Evolutionary conservation across 2,888 invertebrate species (phyloP).

Genomic region (Cryptocephalus moraei): DNA sequence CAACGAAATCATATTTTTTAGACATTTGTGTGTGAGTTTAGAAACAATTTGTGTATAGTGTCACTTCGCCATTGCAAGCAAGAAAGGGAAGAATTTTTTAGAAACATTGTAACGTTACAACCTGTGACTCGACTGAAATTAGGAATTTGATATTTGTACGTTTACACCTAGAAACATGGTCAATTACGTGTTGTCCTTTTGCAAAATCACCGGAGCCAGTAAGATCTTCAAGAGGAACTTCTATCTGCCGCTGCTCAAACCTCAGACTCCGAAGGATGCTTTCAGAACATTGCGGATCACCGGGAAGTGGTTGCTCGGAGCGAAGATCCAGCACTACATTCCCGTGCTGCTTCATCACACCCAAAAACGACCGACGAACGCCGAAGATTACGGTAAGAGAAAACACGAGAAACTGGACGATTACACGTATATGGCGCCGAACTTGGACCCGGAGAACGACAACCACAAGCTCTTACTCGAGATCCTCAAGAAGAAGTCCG

Average conservation of each 20-base stretch:
- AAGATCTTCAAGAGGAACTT: constrained; percentile 72
- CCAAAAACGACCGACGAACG: constrained; percentile 32
- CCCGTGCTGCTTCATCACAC: constrained; percentile 53
- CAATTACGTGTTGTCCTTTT: constrained; percentile 46
- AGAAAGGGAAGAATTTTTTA: too few species aligned
- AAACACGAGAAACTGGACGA: constrained; percentile 58
- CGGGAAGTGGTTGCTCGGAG: constrained; percentile 62
- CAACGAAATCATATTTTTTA: too few species aligned
- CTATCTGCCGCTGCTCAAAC: constrained; percentile 72
- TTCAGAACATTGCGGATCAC: constrained; percentile 72
- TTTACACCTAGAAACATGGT: constrained; percentile 21
- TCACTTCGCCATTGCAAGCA: too few species aligned
- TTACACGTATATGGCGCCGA: constrained; percentile 65
- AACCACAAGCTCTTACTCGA: constrained; percentile 53
- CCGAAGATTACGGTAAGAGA: constrained; percentile 50
- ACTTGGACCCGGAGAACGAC: constrained; percentile 57
- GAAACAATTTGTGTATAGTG: too few species aligned
- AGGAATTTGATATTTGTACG: background rate
- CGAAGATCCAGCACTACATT: constrained; percentile 72
- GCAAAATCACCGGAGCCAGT: constrained; percentile 74
- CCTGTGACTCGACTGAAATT: background rate
- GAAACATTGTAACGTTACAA: too few species aligned
- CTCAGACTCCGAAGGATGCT: constrained; percentile 73
- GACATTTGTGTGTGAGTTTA: too few species aligned
- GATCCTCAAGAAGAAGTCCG: constrained; percentile 50